A percentile compares a stretch with the other conserved stretches of the same genome.
These are phyloP conservation scores for Panonychus citri DNA, from an alignment of 1,140 invertebrate genomes.

Conservation along the genomic window DNA sequence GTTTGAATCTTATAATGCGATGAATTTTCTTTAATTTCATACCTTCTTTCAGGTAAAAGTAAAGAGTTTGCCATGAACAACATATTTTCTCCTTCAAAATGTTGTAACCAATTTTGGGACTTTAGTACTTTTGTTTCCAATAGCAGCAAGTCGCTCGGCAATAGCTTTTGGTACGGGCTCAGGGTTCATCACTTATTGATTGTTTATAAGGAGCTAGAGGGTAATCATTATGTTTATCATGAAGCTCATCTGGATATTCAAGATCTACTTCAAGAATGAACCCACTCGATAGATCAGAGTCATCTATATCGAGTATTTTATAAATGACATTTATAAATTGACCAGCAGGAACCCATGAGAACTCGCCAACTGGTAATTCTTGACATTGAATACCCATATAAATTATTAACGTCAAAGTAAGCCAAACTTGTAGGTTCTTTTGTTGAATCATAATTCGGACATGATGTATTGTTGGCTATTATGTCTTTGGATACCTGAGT, in stretches of 20 bases:
- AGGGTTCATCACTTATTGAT: background rate
- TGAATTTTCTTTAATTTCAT: slow-evolving; percentile 22
- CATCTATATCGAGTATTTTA: background rate
- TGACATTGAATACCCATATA: too few species aligned
- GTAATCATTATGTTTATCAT: slow-evolving; percentile 20
- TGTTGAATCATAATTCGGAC: background rate
- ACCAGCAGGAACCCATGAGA: too few species aligned
- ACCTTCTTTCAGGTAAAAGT: slow-evolving; percentile 22
- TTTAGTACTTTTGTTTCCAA: too few species aligned
- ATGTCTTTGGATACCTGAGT: background rate
- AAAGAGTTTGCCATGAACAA: slow-evolving; percentile 27
- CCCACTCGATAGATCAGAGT: background rate
- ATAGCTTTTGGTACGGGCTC: background rate
- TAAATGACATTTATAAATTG: too few species aligned
- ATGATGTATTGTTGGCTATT: background rate
- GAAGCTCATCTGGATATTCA: slow-evolving; percentile 1
- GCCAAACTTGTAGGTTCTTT: slow-evolving; percentile 14
- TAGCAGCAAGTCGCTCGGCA: background rate
- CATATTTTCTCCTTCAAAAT: slow-evolving; percentile 20
- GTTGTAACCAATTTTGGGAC: background rate
- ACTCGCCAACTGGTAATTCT: too few species aligned
- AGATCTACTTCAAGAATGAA: slow-evolving; percentile 17
- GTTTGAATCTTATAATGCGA: slow-evolving; percentile 25
- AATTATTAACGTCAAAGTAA: slow-evolving; percentile 7
- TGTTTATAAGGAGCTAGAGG: slow-evolving; percentile 20